Base-by-base conservation (phyloP, 2,888 invertebrate genomes). In the Cetonia aurata region DNA sequence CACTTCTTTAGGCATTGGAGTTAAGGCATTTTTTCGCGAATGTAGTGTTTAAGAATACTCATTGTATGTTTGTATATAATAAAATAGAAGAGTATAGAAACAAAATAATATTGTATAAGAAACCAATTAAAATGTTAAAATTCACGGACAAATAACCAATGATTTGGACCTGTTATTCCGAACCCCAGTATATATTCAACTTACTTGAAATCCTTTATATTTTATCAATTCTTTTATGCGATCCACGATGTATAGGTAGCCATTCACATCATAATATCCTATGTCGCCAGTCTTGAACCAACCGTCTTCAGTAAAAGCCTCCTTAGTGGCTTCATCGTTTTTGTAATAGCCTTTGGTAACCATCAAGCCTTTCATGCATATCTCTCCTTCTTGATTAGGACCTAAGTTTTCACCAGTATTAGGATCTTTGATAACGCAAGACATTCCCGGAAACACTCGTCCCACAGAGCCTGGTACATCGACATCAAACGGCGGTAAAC, bases 211-310 rank as follows among this genome's bases (percentile, higher is more conserved):
- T 53, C 92, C 95, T 83, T 96, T 96, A 80, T 94, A 95, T 83
- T 96, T 96, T 79, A 96, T 96, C 31, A 96, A 89, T 81, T 96
- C 96, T 82, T 96, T 96, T 17, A 95, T 85, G 71, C 96, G 86
- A 82, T 96, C 96, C 0, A 95, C 92, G 73, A 96, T 90, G 79
- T 88, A 95, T 83, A 95, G 92, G 82, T 88, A 91, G 0, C 90
- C 91, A 15, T 95, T 90, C 0, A 89, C 83, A 79, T 96, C 94
- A 77, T 91, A 93, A 82, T 93, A 94, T 0, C 92, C 96, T 74
- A 96, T 86, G 82, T 96, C 96, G 0, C 96, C 96, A 31, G 92
- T 90, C 75, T 90, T 89, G 10, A 93, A 82, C 89, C 91, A 96
- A 0, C 96, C 95, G 69, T 94, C 92, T 6, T 82, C 79, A 77